phyloP scores from a whole-genome alignment of 30 jellyfish, hydroid and myxozoan species.

The Aurelia coerulea region DNA sequence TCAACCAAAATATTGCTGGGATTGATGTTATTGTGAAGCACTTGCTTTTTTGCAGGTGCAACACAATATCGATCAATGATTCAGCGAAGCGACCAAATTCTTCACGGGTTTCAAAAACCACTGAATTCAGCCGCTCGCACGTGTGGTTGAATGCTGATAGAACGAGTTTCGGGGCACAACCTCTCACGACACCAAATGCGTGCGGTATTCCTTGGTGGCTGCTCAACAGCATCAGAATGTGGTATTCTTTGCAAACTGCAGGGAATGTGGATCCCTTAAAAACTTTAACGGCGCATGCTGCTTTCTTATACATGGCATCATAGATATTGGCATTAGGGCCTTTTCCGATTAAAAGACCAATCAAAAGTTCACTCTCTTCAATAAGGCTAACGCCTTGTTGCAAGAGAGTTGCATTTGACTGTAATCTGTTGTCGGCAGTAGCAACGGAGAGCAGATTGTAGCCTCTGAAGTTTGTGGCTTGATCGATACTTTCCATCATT shows the following conservation, averaged over 20 bases:
- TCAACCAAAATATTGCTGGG: slow-evolving; percentile 25
- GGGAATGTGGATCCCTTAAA: slow-evolving; percentile 7
- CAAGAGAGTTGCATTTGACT: background rate
- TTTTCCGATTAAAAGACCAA: background rate
- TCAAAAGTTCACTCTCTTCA: background rate
- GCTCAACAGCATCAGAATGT: slow-evolving; percentile 18
- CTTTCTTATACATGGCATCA: background rate
- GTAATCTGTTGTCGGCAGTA: slow-evolving; percentile 5
- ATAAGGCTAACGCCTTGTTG: slow-evolving; percentile 27
- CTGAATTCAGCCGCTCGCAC: slow-evolving; percentile 10
- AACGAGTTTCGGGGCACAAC: slow-evolving; percentile 6
- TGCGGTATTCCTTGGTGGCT: slow-evolving; percentile 25
- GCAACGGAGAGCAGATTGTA: slow-evolving; percentile 27
- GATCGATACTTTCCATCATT: slow-evolving; percentile 2
- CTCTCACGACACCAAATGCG: slow-evolving; percentile 26
- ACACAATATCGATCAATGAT: background rate
- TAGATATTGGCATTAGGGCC: slow-evolving; percentile 41
- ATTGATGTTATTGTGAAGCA: slow-evolving; percentile 28
- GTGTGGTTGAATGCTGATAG: background rate
- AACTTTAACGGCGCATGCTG: background rate
- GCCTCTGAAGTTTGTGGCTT: background rate
- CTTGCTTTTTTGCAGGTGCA: background rate
- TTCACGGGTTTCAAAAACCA: background rate
- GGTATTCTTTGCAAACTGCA: slow-evolving; percentile 21
- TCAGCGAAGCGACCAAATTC: slow-evolving; percentile 9